These are phyloP conservation scores for Poeciliopsis paucimaculata DNA, from an alignment of 2,797 vertebrate species.

Conservation along the genomic window DNA sequence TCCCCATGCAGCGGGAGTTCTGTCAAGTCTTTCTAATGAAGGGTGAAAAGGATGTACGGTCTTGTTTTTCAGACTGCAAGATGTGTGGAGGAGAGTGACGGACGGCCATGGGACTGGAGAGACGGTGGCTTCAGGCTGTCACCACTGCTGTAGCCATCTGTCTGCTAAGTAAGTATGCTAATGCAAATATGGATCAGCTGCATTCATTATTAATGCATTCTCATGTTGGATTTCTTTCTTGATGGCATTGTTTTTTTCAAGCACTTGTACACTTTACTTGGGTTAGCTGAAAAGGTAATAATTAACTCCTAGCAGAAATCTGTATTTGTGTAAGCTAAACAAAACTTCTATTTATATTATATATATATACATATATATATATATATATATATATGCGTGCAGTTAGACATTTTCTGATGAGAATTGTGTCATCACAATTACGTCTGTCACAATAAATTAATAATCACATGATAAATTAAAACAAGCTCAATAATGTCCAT, in stretches of 20 bases:
- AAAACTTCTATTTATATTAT: neutral
- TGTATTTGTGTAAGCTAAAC: neutral
- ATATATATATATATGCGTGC: too few relatives aligned
- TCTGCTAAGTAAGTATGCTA: conserved; percentile 80
- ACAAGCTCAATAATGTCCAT: too few relatives aligned
- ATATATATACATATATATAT: too few relatives aligned
- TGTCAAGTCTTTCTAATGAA: conserved; percentile 27
- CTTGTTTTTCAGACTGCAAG: conserved; percentile 72
- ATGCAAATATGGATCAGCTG: conserved; percentile 45
- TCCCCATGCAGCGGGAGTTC: conserved; percentile 20
- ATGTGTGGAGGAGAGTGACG: conserved; percentile 81
- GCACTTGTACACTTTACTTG: neutral
- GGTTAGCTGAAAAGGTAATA: neutral
- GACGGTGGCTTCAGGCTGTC: conserved; percentile 80
- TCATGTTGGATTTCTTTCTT: neutral
- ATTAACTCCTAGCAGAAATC: neutral
- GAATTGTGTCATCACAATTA: neutral
- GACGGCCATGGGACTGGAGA: conserved; percentile 83
- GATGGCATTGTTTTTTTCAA: neutral
- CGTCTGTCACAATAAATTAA: too few relatives aligned
- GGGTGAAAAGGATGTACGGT: conserved; percentile 50
- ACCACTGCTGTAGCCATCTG: conserved; percentile 74
- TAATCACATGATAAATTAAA: too few relatives aligned
- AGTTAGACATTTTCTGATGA: neutral
- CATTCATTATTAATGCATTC: conserved; percentile 27